Evolutionary conservation across 2,113 vertebrate species (phyloP), one percentile per base, ranked within the genome.

Genomic region (Isichthys henryi): DNA sequence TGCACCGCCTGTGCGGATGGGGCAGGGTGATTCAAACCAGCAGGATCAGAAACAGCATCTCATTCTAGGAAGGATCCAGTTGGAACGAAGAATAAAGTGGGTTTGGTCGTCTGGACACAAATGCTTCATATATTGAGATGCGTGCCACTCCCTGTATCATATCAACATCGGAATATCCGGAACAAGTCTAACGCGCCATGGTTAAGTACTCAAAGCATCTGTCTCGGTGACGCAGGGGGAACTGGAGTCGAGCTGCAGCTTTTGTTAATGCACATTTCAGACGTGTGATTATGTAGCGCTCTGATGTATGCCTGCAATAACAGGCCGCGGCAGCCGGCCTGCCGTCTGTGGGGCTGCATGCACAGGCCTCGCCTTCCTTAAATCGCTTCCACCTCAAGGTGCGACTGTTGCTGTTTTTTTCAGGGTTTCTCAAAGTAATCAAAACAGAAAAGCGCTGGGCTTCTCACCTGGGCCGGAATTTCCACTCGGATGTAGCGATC

Each of bases 361-460:
- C 43, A 50, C 50, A 3, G 49, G 45, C 50, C 90, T 88, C 83
- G 43, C 91, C 83, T 80, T 39, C 43, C 27, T 74, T 43, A 53
- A 35, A 88, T 92, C 31, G 89, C 5, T 88, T 45, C 62, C 49
- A 89, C 7, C 50, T 90, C 92, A 92, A 93, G 94, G 94, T 94
- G 91, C 0, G 91, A 95, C 95, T 95, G 91, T 49, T 58, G 49
- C 13, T 46, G 35, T 88, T 87, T 93, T 94, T 93, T 92, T 13
- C 9, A n/a, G 15, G 35, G 39, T 77, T 77, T 39, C 31, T 77
- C 5, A 1, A 66, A 93, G 43, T 70, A 45, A 94, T 94, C 93
- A 90, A 93, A 94, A 94, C 93, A 95, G 94, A 39, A 17, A 39
- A 39, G 31, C 15, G 31, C 70, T 19, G 52, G 52, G 3, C 15